phyloP scores from a whole-genome alignment of 2,797 vertebrate genomes.

The Pipistrellus nathusii region DNA sequence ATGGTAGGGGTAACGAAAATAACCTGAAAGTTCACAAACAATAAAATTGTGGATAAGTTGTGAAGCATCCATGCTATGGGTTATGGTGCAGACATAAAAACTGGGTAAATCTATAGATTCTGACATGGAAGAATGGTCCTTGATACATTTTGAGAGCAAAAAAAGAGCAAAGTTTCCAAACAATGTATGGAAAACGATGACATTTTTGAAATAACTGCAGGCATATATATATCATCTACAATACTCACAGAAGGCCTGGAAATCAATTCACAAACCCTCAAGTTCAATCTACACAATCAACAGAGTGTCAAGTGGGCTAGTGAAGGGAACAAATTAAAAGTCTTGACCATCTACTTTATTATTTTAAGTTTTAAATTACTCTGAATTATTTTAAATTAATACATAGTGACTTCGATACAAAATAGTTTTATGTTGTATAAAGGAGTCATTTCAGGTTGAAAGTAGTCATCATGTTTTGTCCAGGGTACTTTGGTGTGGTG shows the following conservation, averaged over 20 bases:
- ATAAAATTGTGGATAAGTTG: background rate
- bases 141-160: background rate
- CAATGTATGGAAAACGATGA: background rate
- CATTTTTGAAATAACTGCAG: conserved; percentile 23
- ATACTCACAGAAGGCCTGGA: background rate
- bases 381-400: background rate
- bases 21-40: background rate
- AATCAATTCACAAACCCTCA: background rate
- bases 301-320: background rate
- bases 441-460: background rate
- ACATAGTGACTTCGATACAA: background rate
- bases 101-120: background rate
- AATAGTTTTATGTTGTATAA: background rate
- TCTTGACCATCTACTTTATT: background rate
- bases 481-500: background rate
- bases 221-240: background rate
- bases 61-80: background rate
- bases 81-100: background rate
- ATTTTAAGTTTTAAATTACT: background rate
- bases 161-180: conserved; percentile 1
- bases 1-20: background rate
- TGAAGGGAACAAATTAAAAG: background rate
- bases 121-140: background rate
- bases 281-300: background rate
- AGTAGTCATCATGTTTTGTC: background rate